Percentiles rank a stretch among this genome's conserved stretches.
Conservation (phyloP, 1,140 invertebrate species). For the Theocolax elegans region DNA sequence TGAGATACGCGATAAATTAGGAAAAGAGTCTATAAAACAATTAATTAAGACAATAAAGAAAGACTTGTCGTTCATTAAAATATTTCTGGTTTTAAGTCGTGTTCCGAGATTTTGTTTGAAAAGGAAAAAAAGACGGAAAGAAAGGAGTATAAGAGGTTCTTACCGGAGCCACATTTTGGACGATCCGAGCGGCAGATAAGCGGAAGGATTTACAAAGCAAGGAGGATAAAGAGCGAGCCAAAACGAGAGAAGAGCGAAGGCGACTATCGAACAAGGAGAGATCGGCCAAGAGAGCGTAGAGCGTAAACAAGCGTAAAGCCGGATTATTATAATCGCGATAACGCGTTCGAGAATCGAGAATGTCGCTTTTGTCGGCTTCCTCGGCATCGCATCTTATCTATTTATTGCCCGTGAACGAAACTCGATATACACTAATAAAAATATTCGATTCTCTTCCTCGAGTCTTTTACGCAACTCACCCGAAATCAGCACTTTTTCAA, state of each 20-base stretch:
- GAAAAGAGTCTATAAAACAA: background rate
- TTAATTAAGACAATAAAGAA: background rate
- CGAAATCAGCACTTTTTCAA: background rate
- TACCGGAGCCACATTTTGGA: conserved; percentile 33
- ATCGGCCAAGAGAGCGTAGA: conserved; percentile 37
- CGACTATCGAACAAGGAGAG: conserved; percentile 34
- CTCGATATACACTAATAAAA: conserved; percentile 25
- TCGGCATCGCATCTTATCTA: conserved; percentile 36
- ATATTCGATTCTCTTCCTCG: conserved; percentile 1
- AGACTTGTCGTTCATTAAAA: background rate
- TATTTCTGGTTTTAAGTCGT: background rate
- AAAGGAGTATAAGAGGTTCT: conserved; percentile 10
- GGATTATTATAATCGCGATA: conserved; percentile 62
- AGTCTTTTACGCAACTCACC: conserved; percentile 3
- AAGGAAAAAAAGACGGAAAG: background rate
- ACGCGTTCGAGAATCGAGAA: conserved; percentile 45
- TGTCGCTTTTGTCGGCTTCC: conserved; percentile 50
- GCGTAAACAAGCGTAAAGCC: conserved; percentile 56
- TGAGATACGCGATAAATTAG: no score
- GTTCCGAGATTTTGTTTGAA: background rate
- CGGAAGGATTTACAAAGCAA: conserved; percentile 45
- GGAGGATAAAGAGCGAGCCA: conserved; percentile 36
- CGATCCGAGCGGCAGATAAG: conserved; percentile 47
- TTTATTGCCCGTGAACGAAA: conserved; percentile 34
- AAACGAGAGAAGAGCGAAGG: background rate